These are phyloP conservation scores for Drosophila neonasuta DNA, from an alignment of 2,888 invertebrate species.

Conservation along the genomic window DNA sequence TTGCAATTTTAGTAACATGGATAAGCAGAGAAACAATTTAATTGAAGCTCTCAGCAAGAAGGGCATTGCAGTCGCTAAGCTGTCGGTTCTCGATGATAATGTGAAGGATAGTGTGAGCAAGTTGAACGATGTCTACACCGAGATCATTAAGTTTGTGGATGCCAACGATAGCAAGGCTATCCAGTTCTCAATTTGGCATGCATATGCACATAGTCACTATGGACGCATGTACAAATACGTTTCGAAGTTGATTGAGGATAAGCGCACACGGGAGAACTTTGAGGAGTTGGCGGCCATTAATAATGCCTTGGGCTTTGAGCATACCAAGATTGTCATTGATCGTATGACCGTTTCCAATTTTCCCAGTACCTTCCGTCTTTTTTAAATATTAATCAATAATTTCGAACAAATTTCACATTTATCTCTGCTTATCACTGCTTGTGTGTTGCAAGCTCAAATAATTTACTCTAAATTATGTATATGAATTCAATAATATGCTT, in stretches of 20 bases:
- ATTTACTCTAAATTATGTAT: conserved; percentile 43
- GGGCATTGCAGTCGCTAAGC: conserved; percentile 88
- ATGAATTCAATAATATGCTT: conserved; percentile 48
- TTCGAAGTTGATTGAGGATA: conserved; percentile 90
- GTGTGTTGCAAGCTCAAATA: conserved; percentile 40
- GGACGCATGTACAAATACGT: conserved; percentile 91
- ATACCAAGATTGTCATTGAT: conserved; percentile 74
- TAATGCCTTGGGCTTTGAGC: conserved; percentile 77
- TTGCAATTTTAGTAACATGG: conserved; percentile 86
- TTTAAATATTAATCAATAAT: conserved; percentile 59
- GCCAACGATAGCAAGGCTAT: conserved; percentile 90
- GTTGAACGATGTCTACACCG: conserved; percentile 86
- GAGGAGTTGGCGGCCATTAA: conserved; percentile 79
- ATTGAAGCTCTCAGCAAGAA: conserved; percentile 91
- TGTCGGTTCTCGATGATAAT: conserved; percentile 82
- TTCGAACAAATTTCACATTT: conserved; percentile 41
- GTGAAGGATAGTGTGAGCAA: conserved; percentile 83
- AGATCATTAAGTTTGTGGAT: conserved; percentile 91
- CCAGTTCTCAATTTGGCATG: conserved; percentile 92
- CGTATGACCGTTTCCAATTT: conserved; percentile 78
- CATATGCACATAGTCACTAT: conserved; percentile 89
- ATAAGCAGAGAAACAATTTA: conserved; percentile 90
- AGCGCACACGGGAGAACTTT: conserved; percentile 86
- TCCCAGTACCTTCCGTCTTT: conserved; percentile 80
- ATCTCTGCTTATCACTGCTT: conserved; percentile 47